phyloP scores from a whole-genome alignment of 1,140 invertebrate species.

The Drosophila littoralis region DNA sequence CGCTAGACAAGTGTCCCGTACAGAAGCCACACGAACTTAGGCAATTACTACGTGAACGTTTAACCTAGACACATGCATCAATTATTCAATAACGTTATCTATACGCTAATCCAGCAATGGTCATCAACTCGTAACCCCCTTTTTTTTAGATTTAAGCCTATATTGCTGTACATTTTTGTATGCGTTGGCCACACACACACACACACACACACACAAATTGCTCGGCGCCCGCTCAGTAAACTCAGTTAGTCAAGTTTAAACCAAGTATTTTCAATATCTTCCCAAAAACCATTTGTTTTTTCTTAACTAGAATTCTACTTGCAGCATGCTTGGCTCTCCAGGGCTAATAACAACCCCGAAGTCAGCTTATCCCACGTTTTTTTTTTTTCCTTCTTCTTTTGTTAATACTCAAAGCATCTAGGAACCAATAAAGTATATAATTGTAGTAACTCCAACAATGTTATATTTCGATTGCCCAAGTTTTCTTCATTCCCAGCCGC shows the following conservation, averaged over 20 bases:
- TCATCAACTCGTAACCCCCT: not conserved
- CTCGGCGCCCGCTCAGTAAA: slow-evolving; percentile 9
- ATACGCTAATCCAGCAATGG: not conserved
- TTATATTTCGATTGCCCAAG: not conserved
- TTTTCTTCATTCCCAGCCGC: no score
- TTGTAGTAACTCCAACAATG: not conserved
- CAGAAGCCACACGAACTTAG: slow-evolving; percentile 23
- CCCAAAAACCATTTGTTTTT: not conserved
- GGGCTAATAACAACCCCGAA: no score
- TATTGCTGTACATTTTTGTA: not conserved
- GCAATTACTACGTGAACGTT: slow-evolving; percentile 9
- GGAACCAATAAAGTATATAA: not conserved
- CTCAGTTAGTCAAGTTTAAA: slow-evolving; percentile 9
- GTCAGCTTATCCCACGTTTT: no score
- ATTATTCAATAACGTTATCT: not conserved
- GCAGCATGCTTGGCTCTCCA: not conserved
- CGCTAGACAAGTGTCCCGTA: slow-evolving; percentile 29
- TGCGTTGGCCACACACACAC: not conserved
- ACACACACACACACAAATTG: not conserved
- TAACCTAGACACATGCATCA: slow-evolving; percentile 6
- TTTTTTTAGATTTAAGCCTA: slow-evolving; percentile 1
- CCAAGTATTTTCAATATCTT: slow-evolving; percentile 6
- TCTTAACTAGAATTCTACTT: not conserved
- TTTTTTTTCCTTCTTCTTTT: not conserved
- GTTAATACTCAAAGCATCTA: not conserved